These are phyloP conservation scores for Drosophila lini DNA, from an alignment of 1,140 invertebrate species.

Conservation along the genomic window DNA sequence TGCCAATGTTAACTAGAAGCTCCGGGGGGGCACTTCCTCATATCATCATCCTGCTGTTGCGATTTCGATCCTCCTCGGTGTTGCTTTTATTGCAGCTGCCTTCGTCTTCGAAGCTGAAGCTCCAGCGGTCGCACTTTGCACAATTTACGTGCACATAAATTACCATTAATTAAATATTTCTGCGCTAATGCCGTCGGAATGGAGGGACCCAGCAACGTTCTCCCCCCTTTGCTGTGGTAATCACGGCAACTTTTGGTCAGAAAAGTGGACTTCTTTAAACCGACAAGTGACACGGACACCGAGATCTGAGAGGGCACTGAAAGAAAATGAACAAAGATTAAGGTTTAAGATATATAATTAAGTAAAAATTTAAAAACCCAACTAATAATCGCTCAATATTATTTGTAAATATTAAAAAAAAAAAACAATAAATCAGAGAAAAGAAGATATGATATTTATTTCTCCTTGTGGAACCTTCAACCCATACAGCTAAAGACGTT, in stretches of 20 bases:
- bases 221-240: slow-evolving; percentile 38
- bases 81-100: slow-evolving; percentile 51
- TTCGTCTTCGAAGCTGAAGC: slow-evolving; percentile 31
- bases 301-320: background rate
- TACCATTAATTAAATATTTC: slow-evolving; percentile 82
- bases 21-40: slow-evolving; percentile 55
- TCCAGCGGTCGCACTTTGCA: slow-evolving; percentile 68
- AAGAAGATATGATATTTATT: background rate
- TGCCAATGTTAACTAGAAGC: slow-evolving; percentile 75
- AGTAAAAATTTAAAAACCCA: too few relatives aligned
- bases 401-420: background rate
- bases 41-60: slow-evolving; percentile 21
- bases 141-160: slow-evolving; percentile 81
- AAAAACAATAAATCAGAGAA: background rate
- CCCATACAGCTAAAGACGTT: slow-evolving; percentile 72
- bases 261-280: slow-evolving; percentile 53
- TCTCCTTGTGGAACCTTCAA: slow-evolving; percentile 14
- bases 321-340: background rate
- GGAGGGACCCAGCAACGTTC: slow-evolving; percentile 3
- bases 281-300: slow-evolving; percentile 71
- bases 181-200: slow-evolving; percentile 66
- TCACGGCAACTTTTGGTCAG: slow-evolving; percentile 71
- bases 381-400: background rate
- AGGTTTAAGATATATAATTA: background rate
- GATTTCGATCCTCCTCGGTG: slow-evolving; percentile 17